Base-by-base conservation (phyloP, 1,140 invertebrate genomes). In the Eueides isabella region DNA sequence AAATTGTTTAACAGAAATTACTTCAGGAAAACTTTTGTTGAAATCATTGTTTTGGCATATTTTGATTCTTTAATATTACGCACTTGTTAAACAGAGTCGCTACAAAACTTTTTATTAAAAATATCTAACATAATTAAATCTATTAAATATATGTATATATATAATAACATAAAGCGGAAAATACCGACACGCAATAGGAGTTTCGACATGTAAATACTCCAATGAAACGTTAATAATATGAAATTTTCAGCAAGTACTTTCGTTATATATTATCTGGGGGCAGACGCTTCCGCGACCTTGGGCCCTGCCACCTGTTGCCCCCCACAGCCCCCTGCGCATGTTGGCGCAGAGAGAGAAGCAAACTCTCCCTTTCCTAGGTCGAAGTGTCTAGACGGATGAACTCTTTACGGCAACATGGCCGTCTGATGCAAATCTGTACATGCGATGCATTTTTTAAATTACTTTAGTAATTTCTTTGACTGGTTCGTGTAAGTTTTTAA, bases 201-300 rank as follows among this genome's bases (percentile, higher is more conserved):
- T 44, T 44, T 11, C 19, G 23, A 55, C 19, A 55, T 26, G 44
- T 11, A 55, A 23, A 55, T 23, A 0, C 9, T 9, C 16, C 6
- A 55, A 55, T 55, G 23, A 19, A 55, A 23, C 9, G 19, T 55
- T 19, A 23, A 55, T 55, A 55, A 12, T 55, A 23, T 55, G 11
- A 55, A 55, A 55, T 23, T 26, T 55, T 55, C 48, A 38, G 35
- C 35, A 38, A 38, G 48, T 55, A 55, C 48, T 7, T 55, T 55
- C 48, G 48, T 23, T 55, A 55, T 55, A 55, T 55, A 55, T 55
- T 55, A 55, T 55, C 48, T 55, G 80, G 71, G 67, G 80, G 82
- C 87, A 90, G 89, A 92, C 90, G 86, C 80, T 92, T 92, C 87
- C 89, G 87, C 83, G 88, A 92, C 90, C 90, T 92, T 92, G 90